Conservation (phyloP, 1,140 invertebrate species). For the Heliothis subflexa region DNA sequence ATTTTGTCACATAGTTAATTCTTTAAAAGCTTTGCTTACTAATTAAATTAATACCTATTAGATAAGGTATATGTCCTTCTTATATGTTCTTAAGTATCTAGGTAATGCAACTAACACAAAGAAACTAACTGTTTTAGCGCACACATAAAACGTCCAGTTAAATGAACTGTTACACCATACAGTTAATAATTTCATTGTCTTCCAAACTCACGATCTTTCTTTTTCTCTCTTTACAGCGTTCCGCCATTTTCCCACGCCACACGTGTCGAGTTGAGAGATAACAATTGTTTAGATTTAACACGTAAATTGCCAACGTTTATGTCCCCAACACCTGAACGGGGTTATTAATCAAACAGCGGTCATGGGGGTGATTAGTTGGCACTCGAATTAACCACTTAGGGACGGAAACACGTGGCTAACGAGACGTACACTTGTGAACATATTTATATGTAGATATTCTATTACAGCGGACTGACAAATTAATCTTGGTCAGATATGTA, state of each 20-base stretch:
- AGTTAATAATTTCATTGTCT: background rate
- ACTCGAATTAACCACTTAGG: constrained; percentile 8
- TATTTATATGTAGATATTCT: background rate
- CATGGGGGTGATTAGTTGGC: constrained; percentile 24
- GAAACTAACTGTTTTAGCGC: too few species aligned
- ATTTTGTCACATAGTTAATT: too few species aligned
- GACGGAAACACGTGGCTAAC: constrained; percentile 8
- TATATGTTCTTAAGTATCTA: background rate
- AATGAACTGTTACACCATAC: background rate
- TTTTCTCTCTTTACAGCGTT: background rate
- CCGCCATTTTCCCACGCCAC: constrained; percentile 3
- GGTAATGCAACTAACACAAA: background rate
- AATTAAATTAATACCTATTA: too few species aligned
- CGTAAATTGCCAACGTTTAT: constrained; percentile 14
- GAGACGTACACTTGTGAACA: background rate
- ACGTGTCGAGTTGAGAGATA: background rate
- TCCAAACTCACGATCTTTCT: background rate
- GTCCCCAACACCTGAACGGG: constrained; percentile 11
- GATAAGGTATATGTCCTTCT: too few species aligned
- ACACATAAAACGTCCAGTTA: background rate
- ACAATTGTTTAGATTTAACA: constrained; percentile 2
- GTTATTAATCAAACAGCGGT: constrained; percentile 27
- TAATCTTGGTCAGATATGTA: background rate
- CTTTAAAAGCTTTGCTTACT: too few species aligned
- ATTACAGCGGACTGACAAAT: constrained; percentile 1